Evolutionary conservation across 2,888 invertebrate genomes (phyloP), one percentile per base, ranked within the genome.

Genomic region (Coelopa pilipes): DNA sequence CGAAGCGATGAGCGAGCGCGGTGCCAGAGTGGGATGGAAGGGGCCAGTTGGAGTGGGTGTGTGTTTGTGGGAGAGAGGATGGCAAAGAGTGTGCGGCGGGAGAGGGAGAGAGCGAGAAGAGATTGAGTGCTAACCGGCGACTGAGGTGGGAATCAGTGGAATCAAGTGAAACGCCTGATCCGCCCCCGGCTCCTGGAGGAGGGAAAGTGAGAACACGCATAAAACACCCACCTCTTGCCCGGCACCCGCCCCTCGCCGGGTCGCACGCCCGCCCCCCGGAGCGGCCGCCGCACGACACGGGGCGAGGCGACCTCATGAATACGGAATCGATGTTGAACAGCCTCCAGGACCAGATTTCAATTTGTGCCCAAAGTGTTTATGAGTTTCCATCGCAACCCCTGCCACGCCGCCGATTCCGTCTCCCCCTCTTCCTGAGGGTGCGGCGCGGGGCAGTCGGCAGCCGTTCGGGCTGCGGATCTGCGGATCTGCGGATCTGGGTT

Each of bases 331-430:
- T 71, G 63, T 71, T 71, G 55, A 63, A 65, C 17, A 71, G 55
- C 71, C 19, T 71, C 65, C 76, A 77, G 34, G 34, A 76, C 73
- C 76, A 79, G 82, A 84, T 85, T 84, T 85, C 83, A 84, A 84
- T 85, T 85, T 84, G 84, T 83, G 80, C 79, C 79, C 80, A 84
- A 83, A 84, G 83, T 84, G 83, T 85, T 85, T 83, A 85, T 83
- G 81, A 82, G 80, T 81, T 82, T 84, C 15, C 19, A 17, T 74
- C 75, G 68, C 34, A 34, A 34, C 34, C 7, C 7, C 34, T 75
- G 76, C 57, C 47, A 11, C 53, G 5, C 45, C 21, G 3, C 34
- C 21, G 3, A 57, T 15, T 59, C 66, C 65, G 68, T 68, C 49
- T 62, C 21, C n/a, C 47, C 73, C 66, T 50, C 47, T 60, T 50